A percentile compares a stretch with the other conserved stretches of the same genome.
phyloP scores from a whole-genome alignment of 2,888 invertebrate species.

The Drosophila neonasuta region DNA sequence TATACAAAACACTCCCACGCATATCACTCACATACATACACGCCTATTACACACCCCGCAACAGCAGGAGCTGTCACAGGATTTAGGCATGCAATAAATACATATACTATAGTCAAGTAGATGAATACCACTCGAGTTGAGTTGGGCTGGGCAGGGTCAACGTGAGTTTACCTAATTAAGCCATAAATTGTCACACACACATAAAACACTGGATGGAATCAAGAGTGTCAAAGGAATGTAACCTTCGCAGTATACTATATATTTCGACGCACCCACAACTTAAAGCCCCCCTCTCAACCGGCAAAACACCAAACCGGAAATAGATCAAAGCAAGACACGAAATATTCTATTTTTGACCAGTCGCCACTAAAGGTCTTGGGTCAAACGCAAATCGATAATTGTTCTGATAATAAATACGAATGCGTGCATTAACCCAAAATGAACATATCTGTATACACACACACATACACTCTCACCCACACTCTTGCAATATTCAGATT shows the following conservation, averaged over 20 bases:
- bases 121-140: constrained; percentile 38
- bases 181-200: constrained; percentile 29
- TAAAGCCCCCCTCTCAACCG: constrained; percentile 8
- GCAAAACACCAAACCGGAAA: constrained; percentile 44
- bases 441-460: constrained; percentile 29
- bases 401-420: constrained; percentile 34
- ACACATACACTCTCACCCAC: not conserved
- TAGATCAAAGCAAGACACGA: constrained; percentile 40
- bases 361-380: constrained; percentile 6
- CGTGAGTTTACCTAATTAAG: constrained; percentile 65
- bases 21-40: constrained; percentile 3
- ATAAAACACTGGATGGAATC: constrained; percentile 30
- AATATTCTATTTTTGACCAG: constrained; percentile 51
- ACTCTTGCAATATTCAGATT: constrained; percentile 1
- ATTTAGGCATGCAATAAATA: constrained; percentile 46
- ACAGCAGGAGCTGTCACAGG: constrained; percentile 27
- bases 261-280: constrained; percentile 40
- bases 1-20: constrained; percentile 32
- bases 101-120: constrained; percentile 6
- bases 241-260: constrained; percentile 13
- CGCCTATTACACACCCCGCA: not conserved
- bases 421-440: constrained; percentile 65
- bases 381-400: constrained; percentile 59
- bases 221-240: constrained; percentile 30
- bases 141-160: constrained; percentile 33